Base-by-base conservation (phyloP, 2,113 vertebrate species). In the Mormoops blainvillei region DNA sequence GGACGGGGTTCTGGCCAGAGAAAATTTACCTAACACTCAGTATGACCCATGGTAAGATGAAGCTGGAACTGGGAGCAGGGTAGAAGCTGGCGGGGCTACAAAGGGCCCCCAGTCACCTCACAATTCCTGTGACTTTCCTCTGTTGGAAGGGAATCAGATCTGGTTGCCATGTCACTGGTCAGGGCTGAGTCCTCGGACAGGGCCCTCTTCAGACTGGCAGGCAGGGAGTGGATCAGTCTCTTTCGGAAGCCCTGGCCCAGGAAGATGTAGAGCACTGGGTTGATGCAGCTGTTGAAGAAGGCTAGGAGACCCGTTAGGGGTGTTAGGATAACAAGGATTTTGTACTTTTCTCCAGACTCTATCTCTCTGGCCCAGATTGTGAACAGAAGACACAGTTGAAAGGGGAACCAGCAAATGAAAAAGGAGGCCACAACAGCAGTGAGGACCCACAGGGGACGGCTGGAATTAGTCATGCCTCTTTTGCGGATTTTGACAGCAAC, bases 381-480 rank as follows among this genome's bases (percentile, higher is more conserved):
- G 1, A 0, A 0, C 16, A 95, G 71, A 33, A 61, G 22, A 3
- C 94, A 14, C 43, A 98, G 41, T 5, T 98, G 97, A 41, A 83
- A 94, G 7, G 98, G 98, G 28, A 98, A 95, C 97, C 98, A 98
- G 13, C 98, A 98, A 87, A 98, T 36, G 52, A 98, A 98, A 50
- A 98, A 98, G 24, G 94, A 95, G 22, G 52, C 88, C 31, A 97
- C 96, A 0, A 98, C 95, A 1, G 89, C 83, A 0, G 88, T 97
- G 88, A 98, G 98, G 31, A 98, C 85, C 10, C 70, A 48, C 7
- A 98, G 94, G 7, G 97, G 96, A 5, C 87, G 89, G 26, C n/a
- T 97, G 7, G 97, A 97, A 7, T 71, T 86, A 0, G 74, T 58
- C 31, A 87, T 48, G 26, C 31, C 71, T 36, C 67, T 94, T 12